Conservation (phyloP, 2,113 vertebrate genomes). For the Spilogale gracilis region DNA sequence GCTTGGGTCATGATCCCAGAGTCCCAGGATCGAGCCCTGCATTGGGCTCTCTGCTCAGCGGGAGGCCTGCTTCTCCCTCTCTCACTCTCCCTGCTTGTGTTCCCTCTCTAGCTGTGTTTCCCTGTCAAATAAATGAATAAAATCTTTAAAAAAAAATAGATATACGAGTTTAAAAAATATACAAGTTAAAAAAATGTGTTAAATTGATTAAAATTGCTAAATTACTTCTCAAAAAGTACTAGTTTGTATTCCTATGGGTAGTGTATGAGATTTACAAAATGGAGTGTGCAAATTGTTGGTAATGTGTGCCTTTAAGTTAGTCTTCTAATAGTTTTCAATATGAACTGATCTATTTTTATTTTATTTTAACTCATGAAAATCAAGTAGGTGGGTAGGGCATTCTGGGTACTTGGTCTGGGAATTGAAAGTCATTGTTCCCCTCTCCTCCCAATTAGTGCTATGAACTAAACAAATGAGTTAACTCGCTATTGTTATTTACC, state of each 20-base stretch:
- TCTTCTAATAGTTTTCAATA: neutral
- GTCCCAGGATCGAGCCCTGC: too few relatives aligned
- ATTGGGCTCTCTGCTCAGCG: too few relatives aligned
- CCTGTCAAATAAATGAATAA: too few relatives aligned
- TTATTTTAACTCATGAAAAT: neutral
- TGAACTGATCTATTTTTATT: constrained; percentile 4
- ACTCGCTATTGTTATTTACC: neutral
- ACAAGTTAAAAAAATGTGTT: neutral
- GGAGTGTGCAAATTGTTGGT: neutral
- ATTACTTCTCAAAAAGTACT: constrained; percentile 7
- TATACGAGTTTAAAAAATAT: neutral
- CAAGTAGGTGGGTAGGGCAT: neutral
- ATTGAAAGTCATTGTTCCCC: neutral
- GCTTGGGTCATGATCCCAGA: too few relatives aligned
- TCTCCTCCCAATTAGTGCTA: neutral
- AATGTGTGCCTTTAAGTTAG: neutral
- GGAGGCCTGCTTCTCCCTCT: too few relatives aligned
- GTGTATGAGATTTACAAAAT: neutral
- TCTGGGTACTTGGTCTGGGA: constrained; percentile 30
- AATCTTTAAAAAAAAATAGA: neutral
- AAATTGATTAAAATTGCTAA: constrained; percentile 3
- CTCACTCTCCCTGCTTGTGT: too few relatives aligned
- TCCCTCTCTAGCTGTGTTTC: too few relatives aligned
- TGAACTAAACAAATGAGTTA: constrained; percentile 35
- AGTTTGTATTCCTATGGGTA: neutral